Evolutionary conservation across 2,888 invertebrate species (phyloP).

Genomic region (Clepsis dumicolana): DNA sequence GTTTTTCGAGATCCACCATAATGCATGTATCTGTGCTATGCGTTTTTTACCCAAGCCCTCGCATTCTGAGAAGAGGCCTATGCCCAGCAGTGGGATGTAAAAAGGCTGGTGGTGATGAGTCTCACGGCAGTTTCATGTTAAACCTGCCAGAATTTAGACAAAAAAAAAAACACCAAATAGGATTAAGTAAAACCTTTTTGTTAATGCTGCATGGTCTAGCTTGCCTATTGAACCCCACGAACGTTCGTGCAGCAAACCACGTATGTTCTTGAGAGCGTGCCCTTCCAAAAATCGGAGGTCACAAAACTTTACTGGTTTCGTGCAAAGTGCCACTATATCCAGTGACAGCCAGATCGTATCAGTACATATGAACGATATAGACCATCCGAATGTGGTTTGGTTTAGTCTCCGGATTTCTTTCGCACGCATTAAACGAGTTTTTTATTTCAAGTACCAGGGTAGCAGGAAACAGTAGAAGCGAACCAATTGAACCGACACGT

Average conservation of each 20-base stretch:
- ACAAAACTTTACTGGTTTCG: slow-evolving; percentile 70
- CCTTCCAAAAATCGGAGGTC: slow-evolving; percentile 14
- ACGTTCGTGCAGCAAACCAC: slow-evolving; percentile 1
- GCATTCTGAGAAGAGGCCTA: no score
- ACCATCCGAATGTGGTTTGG: slow-evolving; percentile 57
- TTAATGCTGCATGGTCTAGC: no score
- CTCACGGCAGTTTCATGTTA: no score
- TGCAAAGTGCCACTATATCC: slow-evolving; percentile 66
- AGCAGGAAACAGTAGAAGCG: slow-evolving; percentile 8
- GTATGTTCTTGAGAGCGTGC: slow-evolving; percentile 19
- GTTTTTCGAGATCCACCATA: slow-evolving; percentile 21
- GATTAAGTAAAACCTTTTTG: no score
- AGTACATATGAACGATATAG: slow-evolving; percentile 67
- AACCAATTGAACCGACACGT: slow-evolving; percentile 15
- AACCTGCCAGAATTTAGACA: no score
- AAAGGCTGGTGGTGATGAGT: no score
- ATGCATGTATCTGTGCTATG: slow-evolving; percentile 19
- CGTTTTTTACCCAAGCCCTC: no score
- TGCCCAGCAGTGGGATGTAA: no score
- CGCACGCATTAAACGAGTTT: slow-evolving; percentile 62
- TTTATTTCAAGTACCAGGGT: slow-evolving; percentile 27
- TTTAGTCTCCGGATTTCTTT: slow-evolving; percentile 71
- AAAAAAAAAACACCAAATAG: no score
- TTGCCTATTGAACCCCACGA: not conserved
- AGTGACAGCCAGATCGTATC: slow-evolving; percentile 65